Conservation (phyloP, 2,888 invertebrate genomes). For the Eulithis testata region DNA sequence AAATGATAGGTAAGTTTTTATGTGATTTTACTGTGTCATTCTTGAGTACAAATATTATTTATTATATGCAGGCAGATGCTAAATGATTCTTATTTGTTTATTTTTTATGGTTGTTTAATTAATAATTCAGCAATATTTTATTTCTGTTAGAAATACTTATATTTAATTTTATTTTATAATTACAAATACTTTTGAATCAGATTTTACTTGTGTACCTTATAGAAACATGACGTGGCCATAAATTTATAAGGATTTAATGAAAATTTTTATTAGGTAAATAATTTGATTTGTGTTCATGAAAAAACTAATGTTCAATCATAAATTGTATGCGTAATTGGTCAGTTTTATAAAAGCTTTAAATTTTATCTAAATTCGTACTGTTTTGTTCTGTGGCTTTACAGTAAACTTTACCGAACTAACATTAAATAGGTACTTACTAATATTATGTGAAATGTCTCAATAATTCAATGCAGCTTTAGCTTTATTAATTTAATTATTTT, state of each 20-base stretch:
- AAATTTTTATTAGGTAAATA: slow-evolving; percentile 17
- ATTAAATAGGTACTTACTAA: neutral
- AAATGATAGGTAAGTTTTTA: slow-evolving; percentile 18
- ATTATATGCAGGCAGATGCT: slow-evolving; percentile 32
- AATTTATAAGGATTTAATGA: slow-evolving; percentile 46
- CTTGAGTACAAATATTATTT: slow-evolving; percentile 40
- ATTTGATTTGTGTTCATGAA: slow-evolving; percentile 41
- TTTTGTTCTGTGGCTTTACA: neutral
- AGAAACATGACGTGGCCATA: slow-evolving; percentile 58
- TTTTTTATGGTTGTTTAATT: slow-evolving; percentile 29
- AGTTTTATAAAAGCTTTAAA: slow-evolving; percentile 29
- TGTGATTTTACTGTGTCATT: slow-evolving; percentile 28
- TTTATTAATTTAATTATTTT: slow-evolving; percentile 25
- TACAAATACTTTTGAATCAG: slow-evolving; percentile 22
- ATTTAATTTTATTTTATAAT: slow-evolving; percentile 33
- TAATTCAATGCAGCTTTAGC: slow-evolving; percentile 8
- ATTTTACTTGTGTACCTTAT: slow-evolving; percentile 48
- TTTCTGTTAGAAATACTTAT: slow-evolving; percentile 31
- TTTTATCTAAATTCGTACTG: slow-evolving; percentile 7
- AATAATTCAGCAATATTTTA: slow-evolving; percentile 41
- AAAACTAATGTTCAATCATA: slow-evolving; percentile 70
- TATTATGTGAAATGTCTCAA: slow-evolving; percentile 25
- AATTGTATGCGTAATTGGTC: slow-evolving; percentile 31
- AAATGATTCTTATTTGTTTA: slow-evolving; percentile 19
- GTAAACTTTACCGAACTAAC: neutral